A percentile compares a stretch with the other conserved stretches of the same genome.
These are phyloP conservation scores for Elysia crispata DNA, from an alignment of 2,888 invertebrate genomes.

Conservation along the genomic window DNA sequence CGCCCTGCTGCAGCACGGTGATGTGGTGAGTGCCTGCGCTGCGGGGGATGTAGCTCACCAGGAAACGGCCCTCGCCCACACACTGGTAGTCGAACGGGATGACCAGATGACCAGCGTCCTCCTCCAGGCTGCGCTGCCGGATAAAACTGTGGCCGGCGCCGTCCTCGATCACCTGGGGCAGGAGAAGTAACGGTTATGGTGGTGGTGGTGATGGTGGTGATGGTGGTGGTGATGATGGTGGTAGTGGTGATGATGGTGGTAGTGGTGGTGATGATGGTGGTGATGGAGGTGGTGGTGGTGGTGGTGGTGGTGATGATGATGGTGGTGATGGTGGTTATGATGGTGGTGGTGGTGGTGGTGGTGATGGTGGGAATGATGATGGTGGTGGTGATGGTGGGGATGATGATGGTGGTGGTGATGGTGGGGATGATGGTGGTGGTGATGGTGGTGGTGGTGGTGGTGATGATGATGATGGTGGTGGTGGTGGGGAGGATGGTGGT, in stretches of 20 bases:
- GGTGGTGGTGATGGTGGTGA: background rate
- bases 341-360: too few relatives aligned
- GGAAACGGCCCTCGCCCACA: conserved; percentile 65
- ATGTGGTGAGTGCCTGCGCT: conserved; percentile 67
- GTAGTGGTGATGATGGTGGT: background rate
- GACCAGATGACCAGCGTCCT: conserved; percentile 53
- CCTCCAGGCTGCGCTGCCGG: conserved; percentile 60
- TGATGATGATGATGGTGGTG: too few relatives aligned
- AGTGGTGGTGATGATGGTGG: too few relatives aligned
- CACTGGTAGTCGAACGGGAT: conserved; percentile 69
- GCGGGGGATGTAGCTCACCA: conserved; percentile 68
- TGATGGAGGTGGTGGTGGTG: too few relatives aligned
- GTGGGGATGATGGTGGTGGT: too few relatives aligned
- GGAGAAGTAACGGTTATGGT: background rate
- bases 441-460: too few relatives aligned
- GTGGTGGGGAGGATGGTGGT: too few relatives aligned
- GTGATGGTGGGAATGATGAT: too few relatives aligned
- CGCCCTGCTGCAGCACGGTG: conserved; percentile 62
- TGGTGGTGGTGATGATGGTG: background rate
- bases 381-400: too few relatives aligned
- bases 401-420: too few relatives aligned
- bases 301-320: too few relatives aligned
- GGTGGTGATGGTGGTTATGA: too few relatives aligned
- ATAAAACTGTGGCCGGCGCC: conserved; percentile 64
- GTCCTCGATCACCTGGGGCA: conserved; percentile 59